Evolutionary conservation across 2,797 vertebrate species (phyloP), one percentile per base, ranked within the genome.

Genomic region (Anguilla marmorata): DNA sequence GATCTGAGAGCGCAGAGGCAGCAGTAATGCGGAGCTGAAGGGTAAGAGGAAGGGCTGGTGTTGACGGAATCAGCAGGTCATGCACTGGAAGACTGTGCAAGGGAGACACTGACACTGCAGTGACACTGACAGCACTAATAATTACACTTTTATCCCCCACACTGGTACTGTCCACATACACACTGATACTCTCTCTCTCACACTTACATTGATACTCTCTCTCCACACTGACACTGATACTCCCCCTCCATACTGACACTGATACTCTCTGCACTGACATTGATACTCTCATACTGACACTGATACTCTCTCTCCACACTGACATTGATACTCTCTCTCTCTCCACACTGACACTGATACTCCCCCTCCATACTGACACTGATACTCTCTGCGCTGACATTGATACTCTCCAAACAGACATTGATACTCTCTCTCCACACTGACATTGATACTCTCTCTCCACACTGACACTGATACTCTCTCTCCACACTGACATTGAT

Each of bases 21-120:
- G 79, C 79, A 82, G 45, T 50, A 50, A 82, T 50, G 19, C 12
- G 79, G 41, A 82, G 79, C 24, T 82, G 45, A 82, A 50, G 76
- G 76, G 76, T 37, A 80, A 80, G 24, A 9, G 21, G 41, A n/a
- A 80, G 79, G 21, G 50, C 79, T 48, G 79, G 79, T 82, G 79
- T n/a, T 82, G 41, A 24, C 50, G 21, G 21, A 7, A 82, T 45
- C 14, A 45, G 21, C 19, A 45, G 74, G 74, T 79, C 74, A 21
- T 41, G 19, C 33, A 45, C 37, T 41, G 79, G 45, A 8, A 45
- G 1, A 24, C 76, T 80, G 76, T 11, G 27, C n/a, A 33, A 37
- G 33, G 1, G 69, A 6, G 6, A 24, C 41, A 82, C 79, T 12
- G 19, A 82, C 37, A 41, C 74, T 41, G 21, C 11, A 82, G 41